Evolutionary conservation across 2,888 invertebrate genomes (phyloP), one percentile per base, ranked within the genome.

Genomic region (Ornithoptera alexandrae): DNA sequence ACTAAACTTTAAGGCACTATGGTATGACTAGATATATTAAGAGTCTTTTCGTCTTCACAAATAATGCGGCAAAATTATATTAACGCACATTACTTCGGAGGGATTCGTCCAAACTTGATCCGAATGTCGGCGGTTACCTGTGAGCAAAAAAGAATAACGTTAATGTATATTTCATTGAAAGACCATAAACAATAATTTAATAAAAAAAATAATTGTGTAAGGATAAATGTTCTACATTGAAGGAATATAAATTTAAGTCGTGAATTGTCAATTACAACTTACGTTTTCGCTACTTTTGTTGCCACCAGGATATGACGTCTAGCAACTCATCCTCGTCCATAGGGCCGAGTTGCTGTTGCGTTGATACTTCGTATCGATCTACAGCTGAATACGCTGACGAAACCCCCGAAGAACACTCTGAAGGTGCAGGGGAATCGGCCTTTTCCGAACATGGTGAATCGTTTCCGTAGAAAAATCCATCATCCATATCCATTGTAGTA

Each of bases 311-410:
- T 78, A 97, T 96, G 75, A 95, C 96, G 79, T 98, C 97, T 53
- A 98, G 93, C 10, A 98, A 94, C 80, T 97, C 97, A 77, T 97
- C 97, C 84, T 97, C 97, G 81, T 97, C 97, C 93, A 96, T 96
- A 8, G 96, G 95, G 71, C 96, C 96, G 72, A 94, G 91, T 74
- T 93, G 91, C 62, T 93, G 93, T 72, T 93, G 92, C 65, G 88
- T 81, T 7, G 88, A 82, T 73, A 83, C 85, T 74, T 92, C 90
- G 75, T 92, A 89, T 69, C 90, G 84, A 75, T 93, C 91, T 60
- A 87, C 88, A 63, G 87, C 83, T 42, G 92, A 92, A 73, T 92
- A 92, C 12, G 91, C 84, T 5, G 93, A 93, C 12, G 93, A 91
- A 18, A 94, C 93, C 10, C 94, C 93, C 24, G 94, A 93, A 5